Evolutionary conservation across 1,140 invertebrate species (phyloP).

Genomic region (Halictus rubicundus): DNA sequence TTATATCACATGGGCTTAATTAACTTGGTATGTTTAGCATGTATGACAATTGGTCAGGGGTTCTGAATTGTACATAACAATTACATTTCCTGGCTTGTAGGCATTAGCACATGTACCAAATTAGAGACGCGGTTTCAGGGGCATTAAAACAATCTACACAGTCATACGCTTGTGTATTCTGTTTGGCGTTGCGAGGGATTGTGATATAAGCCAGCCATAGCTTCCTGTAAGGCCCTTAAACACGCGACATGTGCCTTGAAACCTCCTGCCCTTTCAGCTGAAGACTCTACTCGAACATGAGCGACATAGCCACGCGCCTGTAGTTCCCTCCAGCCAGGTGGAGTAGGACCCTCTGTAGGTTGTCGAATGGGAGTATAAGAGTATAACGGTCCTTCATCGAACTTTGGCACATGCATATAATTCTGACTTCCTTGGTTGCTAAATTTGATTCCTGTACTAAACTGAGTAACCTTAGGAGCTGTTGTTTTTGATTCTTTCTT

Average conservation of each 20-base stretch:
- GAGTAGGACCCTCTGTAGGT: conserved; percentile 86
- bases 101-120: conserved; percentile 35
- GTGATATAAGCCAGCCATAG: conserved; percentile 91
- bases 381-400: conserved; percentile 89
- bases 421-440: conserved; percentile 80
- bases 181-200: conserved; percentile 69
- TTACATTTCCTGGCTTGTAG: not conserved
- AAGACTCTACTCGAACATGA: conserved; percentile 87
- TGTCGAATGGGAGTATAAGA: conserved; percentile 84
- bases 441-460: conserved; percentile 91
- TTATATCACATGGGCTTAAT: conserved; percentile 28
- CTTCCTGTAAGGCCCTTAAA: conserved; percentile 93
- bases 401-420: conserved; percentile 85
- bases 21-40: not conserved
- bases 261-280: conserved; percentile 92
- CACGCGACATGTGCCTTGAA: conserved; percentile 92
- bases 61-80: not conserved
- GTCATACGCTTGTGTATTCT: conserved; percentile 52
- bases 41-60: not conserved
- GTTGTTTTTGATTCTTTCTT: conserved; percentile 83
- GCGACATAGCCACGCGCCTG: conserved; percentile 86
- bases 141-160: conserved; percentile 10
- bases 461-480: conserved; percentile 84
- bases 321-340: conserved; percentile 86
- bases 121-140: conserved; percentile 14